Evolutionary conservation across 2,113 vertebrate genomes (phyloP).

Genomic region (Dendrocopos noguchii): DNA sequence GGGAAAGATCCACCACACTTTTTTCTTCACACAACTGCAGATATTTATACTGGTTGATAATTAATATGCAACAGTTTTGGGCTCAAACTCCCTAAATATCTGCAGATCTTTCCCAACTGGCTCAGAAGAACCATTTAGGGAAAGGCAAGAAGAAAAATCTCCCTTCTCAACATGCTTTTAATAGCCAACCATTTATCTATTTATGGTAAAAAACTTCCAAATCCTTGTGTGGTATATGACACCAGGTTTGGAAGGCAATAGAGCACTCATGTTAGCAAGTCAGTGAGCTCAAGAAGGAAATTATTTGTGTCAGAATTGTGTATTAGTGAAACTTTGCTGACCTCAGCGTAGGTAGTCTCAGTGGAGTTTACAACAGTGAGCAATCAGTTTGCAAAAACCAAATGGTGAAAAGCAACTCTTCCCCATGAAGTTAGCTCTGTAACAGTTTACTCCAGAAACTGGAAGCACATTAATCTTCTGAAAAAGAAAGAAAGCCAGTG

Average conservation of each 20-base stretch:
- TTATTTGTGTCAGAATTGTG: not conserved
- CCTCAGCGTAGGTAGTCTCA: not conserved
- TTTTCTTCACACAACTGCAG: not conserved
- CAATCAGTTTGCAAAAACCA: not conserved
- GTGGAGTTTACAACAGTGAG: not conserved
- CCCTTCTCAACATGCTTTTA: not conserved
- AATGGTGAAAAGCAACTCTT: not conserved
- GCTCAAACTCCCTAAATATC: not conserved
- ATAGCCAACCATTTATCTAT: not conserved
- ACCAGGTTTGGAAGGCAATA: not conserved
- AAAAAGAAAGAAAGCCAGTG: not conserved
- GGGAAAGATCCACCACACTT: not conserved
- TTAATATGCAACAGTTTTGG: not conserved
- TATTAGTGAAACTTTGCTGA: not conserved
- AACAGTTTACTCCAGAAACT: not conserved
- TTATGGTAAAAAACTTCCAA: not conserved
- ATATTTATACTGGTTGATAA: not conserved
- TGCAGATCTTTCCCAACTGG: not conserved
- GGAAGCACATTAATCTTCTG: not conserved
- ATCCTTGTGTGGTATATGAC: not conserved
- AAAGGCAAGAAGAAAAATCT: not conserved
- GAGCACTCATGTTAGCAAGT: not conserved
- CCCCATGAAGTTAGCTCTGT: not conserved
- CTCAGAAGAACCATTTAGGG: not conserved
- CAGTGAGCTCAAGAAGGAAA: not conserved